Base-by-base conservation (phyloP, 35 echinoderm and acorn worm species). In the Ophioderma brevispina region DNA sequence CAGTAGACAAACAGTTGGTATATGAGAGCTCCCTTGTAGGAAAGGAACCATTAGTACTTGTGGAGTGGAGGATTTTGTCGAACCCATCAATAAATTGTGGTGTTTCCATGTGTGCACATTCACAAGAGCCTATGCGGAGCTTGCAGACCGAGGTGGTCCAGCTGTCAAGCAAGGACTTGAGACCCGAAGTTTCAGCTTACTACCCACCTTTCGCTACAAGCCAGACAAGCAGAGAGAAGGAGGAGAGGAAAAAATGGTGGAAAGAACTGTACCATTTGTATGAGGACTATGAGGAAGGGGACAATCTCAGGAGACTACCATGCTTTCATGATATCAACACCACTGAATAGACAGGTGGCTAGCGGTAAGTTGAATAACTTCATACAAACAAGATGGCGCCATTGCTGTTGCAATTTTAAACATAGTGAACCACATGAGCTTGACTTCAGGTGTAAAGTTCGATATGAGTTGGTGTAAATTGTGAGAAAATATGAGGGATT, bases 241-340 rank as follows among this genome's bases (percentile, higher is more conserved):
- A 2, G 38, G 37, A 15, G 37, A 55, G 31, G 39, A 33, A 5
- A 84, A 21, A 46, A 87, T 15, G 90, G 95, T 39, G 91, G 92
- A 32, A 87, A 83, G 13, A 46, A 81, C 8, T 98, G 96, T 77
- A 86, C 90, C 31, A 94, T 98, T 49, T 98, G 96, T 64, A 94
- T 98, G 92, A 79, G 15, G 96, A 98, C n/a, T 98, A 98, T 40
- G 87, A 98, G 42, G 32, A 41, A 0, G 89, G 81, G 15, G 96
- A 93, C 17, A 46, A 84, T 39, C 93, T 98, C 32, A 40, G 96
- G 17, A 84, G 93, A 21, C 52, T 98, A 35, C 92, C 96, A 0
- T 98, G 96, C 36, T 98, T 98, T 78, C 96, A 98, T 85, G 90
- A 77, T 46, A 94, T 92, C 84, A 92, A 98, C 37, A 84, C 87